Evolutionary conservation across 2,113 vertebrate genomes (phyloP), one percentile per base, ranked within the genome.

Genomic region (Sinocyclocheilus rhinocerous): DNA sequence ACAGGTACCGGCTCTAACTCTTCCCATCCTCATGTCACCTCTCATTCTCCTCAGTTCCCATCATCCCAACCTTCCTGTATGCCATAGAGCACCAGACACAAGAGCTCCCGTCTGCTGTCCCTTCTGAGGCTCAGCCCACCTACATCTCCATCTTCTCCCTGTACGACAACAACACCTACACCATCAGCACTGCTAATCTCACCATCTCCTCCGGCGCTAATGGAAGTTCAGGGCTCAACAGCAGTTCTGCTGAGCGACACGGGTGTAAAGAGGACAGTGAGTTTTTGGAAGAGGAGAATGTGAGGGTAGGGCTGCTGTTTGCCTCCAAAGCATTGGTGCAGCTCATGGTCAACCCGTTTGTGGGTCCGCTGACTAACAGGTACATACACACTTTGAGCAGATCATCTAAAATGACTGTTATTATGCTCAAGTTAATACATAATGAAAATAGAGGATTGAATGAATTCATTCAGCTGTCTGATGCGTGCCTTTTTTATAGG

Each of bases 251-350:
- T 0, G 15, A 75, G 36, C 39, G 0, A 0, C 82, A 90, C 20
- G 8, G 61, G 22, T 98, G 97, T 88, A 90, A 85, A 0, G 89
- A 92, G 70, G 95, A 95, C 20, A 88, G 89, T 0, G 86, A 91
- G 0, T 96, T 96, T 84, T 92, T 98, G 57, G 80, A 92, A 57
- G 76, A 95, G 72, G 97, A 98, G 29, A 99, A 97, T 1, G 5
- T 96, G 0, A 90, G 93, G 0, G 95, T 98, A 0, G 97, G 97
- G n/a, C 84, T 98, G 70, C 79, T 99, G 42, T 97, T 98, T 86
- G 97, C 97, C 20, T 98, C 97, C 33, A 98, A 99, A 94, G 97
- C 97, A 70, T 81, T 97, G 1, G 86, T 97, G 69, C 97, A 99
- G 92, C 96, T 99, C 88, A 45, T 96, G 63, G 87, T 96, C 81